phyloP scores from a whole-genome alignment of 2,888 invertebrate species.

The Cerastis leucographa region DNA sequence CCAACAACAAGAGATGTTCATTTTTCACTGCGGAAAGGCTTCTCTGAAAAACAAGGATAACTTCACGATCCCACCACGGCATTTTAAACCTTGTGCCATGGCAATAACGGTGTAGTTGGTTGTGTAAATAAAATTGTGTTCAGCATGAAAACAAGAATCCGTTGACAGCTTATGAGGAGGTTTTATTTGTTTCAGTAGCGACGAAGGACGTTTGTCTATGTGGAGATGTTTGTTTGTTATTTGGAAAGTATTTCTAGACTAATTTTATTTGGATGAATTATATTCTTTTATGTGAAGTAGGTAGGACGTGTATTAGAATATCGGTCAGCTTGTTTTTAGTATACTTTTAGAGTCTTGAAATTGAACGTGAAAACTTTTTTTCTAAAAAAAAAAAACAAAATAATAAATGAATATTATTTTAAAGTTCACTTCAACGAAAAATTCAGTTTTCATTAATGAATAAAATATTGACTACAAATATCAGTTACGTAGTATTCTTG shows the following conservation, averaged over 20 bases:
- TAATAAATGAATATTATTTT: background rate
- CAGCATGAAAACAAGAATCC: constrained; percentile 72
- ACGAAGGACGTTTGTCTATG: constrained; percentile 61
- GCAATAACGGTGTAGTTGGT: constrained; percentile 57
- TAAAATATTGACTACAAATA: background rate
- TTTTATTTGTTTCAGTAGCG: constrained; percentile 75
- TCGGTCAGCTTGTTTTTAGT: background rate
- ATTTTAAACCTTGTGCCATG: constrained; percentile 69
- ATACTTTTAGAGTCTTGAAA: background rate
- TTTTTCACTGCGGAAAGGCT: constrained; percentile 83
- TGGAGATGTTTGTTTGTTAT: constrained; percentile 49
- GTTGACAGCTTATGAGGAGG: constrained; percentile 85
- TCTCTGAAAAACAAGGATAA: constrained; percentile 65
- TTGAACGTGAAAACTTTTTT: background rate
- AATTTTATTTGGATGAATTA: constrained; percentile 39
- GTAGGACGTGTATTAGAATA: background rate
- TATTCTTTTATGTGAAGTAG: background rate
- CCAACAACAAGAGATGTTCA: constrained; percentile 86
- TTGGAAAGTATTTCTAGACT: constrained; percentile 39
- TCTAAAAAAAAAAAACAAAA: too few species aligned
- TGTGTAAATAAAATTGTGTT: constrained; percentile 53
- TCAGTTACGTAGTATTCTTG: constrained; percentile 31
- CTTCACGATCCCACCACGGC: constrained; percentile 25
- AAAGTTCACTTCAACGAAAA: too few species aligned
- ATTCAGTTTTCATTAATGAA: background rate